Percentiles rank a stretch among this genome's conserved stretches.
phyloP scores from a whole-genome alignment of 2,797 vertebrate genomes.

The Falco berigora region DNA sequence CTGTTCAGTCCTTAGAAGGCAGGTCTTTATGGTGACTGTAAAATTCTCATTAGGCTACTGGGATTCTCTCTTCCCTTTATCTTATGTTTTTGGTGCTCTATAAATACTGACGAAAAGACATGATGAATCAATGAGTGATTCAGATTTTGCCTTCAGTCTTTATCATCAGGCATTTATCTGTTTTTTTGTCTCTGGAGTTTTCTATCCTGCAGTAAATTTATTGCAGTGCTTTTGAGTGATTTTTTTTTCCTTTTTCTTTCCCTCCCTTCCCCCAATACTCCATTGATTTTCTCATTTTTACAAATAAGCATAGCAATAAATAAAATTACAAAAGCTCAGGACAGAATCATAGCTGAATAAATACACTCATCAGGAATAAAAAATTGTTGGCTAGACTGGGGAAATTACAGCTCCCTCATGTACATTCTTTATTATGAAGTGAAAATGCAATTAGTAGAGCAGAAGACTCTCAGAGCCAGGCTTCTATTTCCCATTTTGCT shows the following conservation, averaged over 20 bases:
- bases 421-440: slow-evolving; percentile 9
- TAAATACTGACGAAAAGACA: slow-evolving; percentile 47
- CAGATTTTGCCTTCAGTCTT: slow-evolving; percentile 56
- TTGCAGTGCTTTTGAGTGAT: background rate
- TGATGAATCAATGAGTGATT: slow-evolving; percentile 50
- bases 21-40: slow-evolving; percentile 53
- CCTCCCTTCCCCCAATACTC: slow-evolving; percentile 14
- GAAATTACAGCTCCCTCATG: slow-evolving; percentile 28
- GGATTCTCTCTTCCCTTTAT: slow-evolving; percentile 35
- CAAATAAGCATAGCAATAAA: slow-evolving; percentile 58
- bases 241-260: background rate
- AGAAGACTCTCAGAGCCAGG: background rate
- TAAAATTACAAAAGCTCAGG: slow-evolving; percentile 43
- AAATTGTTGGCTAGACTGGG: background rate
- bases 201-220: slow-evolving; percentile 34
- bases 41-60: slow-evolving; percentile 56
- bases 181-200: slow-evolving; percentile 59
- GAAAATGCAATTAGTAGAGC: slow-evolving; percentile 42
- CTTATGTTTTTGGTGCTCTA: slow-evolving; percentile 43
- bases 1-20: slow-evolving; percentile 34
- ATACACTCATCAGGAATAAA: slow-evolving; percentile 45
- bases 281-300: slow-evolving; percentile 61
- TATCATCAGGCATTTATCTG: slow-evolving; percentile 54
- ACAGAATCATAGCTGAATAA: slow-evolving; percentile 41
- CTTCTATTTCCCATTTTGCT: background rate